Percentiles rank a stretch among this genome's conserved stretches.
Evolutionary conservation across 1,140 invertebrate genomes (phyloP).

Genomic region (Drosophila prosaltans): DNA sequence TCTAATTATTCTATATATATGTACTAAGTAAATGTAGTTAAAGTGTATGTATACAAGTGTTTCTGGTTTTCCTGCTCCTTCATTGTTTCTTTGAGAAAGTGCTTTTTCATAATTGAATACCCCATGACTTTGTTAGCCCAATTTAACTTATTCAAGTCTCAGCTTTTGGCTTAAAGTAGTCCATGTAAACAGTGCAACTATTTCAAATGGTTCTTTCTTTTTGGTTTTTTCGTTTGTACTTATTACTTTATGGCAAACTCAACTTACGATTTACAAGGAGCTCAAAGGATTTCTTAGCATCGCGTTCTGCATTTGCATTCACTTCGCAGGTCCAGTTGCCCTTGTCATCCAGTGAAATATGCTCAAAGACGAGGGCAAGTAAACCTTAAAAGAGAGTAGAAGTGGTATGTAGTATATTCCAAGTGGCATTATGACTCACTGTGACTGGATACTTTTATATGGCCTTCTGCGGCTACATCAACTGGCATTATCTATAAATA

Average conservation of each 20-base stretch:
- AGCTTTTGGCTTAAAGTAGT: background rate
- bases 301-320: constrained; percentile 51
- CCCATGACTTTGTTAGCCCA: background rate
- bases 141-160: background rate
- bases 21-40: no score
- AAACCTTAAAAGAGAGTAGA: constrained; percentile 43
- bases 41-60: no score
- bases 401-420: constrained; percentile 8
- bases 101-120: background rate
- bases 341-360: constrained; percentile 76
- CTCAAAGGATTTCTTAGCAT: constrained; percentile 76
- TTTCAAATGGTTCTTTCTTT: constrained; percentile 15
- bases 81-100: background rate
- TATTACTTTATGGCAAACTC: constrained; percentile 19
- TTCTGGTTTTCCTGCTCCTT: background rate
- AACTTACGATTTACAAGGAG: constrained; percentile 83
- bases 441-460: constrained; percentile 26
- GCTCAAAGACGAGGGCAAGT: constrained; percentile 82
- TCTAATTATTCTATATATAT: no score
- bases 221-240: background rate
- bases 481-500: constrained; percentile 13
- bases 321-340: constrained; percentile 83
- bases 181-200: constrained; percentile 42
- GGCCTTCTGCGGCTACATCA: constrained; percentile 11
- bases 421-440: constrained; percentile 17